Evolutionary conservation across 2,113 vertebrate species (phyloP).

Genomic region (Calyptommatus sinebrachiatus): DNA sequence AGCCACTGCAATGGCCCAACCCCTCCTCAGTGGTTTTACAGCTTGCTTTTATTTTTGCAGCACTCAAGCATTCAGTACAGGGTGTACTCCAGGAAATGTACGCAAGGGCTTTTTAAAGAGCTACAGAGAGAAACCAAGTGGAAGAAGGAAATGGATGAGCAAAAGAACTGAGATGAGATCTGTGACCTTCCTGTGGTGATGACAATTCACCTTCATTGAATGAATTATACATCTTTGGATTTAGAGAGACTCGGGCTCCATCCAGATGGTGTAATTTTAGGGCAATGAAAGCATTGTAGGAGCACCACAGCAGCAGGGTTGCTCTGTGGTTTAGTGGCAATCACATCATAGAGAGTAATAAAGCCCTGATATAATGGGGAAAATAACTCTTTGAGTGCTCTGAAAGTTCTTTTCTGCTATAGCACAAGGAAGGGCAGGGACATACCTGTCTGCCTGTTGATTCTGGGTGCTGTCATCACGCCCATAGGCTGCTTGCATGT

Average conservation of each 20-base stretch:
- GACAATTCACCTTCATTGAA: not conserved
- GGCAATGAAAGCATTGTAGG: too few relatives aligned
- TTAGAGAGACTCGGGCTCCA: not conserved
- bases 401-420: too few relatives aligned
- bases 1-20: not conserved
- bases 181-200: not conserved
- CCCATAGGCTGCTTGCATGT: too few relatives aligned
- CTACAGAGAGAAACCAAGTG: constrained; percentile 1
- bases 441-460: too few relatives aligned
- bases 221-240: not conserved
- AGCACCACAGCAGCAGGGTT: too few relatives aligned
- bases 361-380: too few relatives aligned
- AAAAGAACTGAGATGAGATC: not conserved
- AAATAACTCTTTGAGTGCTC: too few relatives aligned
- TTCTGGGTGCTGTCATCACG: too few relatives aligned
- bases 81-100: not conserved
- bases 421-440: too few relatives aligned
- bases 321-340: too few relatives aligned
- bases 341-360: too few relatives aligned
- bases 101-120: not conserved
- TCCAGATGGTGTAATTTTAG: too few relatives aligned
- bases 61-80: fast-evolving
- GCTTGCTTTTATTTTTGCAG: not conserved
- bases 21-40: constrained; percentile 13
- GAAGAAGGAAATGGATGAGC: not conserved